These are phyloP conservation scores for Platyrinchus mystaceus DNA, from an alignment of 2,797 vertebrate genomes.

Conservation along the genomic window DNA sequence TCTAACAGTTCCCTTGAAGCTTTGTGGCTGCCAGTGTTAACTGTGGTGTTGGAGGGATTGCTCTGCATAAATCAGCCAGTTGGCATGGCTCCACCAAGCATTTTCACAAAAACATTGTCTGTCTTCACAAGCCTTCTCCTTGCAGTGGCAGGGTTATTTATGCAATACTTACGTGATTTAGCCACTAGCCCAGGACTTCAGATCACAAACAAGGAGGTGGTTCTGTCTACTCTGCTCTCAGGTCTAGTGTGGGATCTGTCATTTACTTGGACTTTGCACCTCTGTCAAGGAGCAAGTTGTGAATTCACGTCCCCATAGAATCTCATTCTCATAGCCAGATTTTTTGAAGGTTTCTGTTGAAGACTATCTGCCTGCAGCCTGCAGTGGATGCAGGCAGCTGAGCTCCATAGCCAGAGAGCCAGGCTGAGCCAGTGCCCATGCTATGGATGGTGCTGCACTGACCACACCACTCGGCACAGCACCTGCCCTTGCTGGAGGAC, in stretches of 20 bases:
- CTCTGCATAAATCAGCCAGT: neutral
- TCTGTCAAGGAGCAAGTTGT: neutral
- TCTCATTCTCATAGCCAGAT: fast-evolving
- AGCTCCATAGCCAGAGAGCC: neutral
- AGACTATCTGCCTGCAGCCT: neutral
- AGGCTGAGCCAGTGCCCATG: neutral
- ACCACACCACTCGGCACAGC: neutral
- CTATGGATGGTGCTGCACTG: neutral
- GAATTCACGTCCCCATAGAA: neutral
- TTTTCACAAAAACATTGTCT: neutral
- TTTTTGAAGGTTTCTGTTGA: neutral
- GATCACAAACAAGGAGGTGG: neutral
- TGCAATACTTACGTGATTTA: neutral
- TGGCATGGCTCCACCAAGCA: neutral
- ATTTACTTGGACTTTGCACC: neutral
- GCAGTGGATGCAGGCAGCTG: neutral
- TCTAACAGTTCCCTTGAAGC: neutral
- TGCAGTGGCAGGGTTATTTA: neutral
- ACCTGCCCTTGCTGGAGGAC: neutral
- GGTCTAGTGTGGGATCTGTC: neutral
- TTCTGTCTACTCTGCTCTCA: neutral
- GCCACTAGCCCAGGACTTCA: neutral
- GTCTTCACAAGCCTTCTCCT: neutral
- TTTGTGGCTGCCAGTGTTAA: neutral
- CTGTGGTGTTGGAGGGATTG: neutral